phyloP scores from a whole-genome alignment of 64 coral and sea anemone species.

The Actinia tenebrosa region DNA sequence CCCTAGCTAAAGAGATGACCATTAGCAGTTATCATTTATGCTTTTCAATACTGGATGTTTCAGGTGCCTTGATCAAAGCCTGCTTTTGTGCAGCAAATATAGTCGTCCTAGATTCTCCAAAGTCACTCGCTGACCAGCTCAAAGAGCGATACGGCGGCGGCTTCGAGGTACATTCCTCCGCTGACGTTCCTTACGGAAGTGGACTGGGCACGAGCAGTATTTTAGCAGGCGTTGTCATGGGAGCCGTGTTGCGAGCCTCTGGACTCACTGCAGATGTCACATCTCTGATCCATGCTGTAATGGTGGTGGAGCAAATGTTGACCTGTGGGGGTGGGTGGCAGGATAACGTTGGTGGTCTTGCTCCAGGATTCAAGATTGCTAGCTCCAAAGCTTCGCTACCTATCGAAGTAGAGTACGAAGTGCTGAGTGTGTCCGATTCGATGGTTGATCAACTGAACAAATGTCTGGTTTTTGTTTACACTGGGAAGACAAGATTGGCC shows the following conservation, averaged over 20 bases:
- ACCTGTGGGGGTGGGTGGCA: constrained; percentile 98
- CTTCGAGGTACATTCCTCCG: constrained; percentile 80
- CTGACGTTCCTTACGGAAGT: constrained; percentile 71
- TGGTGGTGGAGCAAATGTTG: constrained; percentile 93
- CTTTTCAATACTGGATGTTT: neutral
- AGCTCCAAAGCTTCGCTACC: constrained; percentile 67
- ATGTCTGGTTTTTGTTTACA: constrained; percentile 69
- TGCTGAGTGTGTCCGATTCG: constrained; percentile 47
- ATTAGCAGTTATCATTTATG: neutral
- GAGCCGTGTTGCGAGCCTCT: constrained; percentile 60
- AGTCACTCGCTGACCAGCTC: constrained; percentile 64
- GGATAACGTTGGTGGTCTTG: constrained; percentile 91
- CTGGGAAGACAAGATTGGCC: constrained; percentile 82
- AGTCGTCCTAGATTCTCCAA: constrained; percentile 38
- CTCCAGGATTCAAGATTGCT: constrained; percentile 77
- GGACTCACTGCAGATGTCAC: constrained; percentile 53
- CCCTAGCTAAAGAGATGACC: too few species aligned
- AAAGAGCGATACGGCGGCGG: constrained; percentile 63
- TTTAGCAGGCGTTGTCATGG: constrained; percentile 73
- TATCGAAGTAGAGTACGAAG: constrained; percentile 59
- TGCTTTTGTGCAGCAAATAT: constrained; percentile 73
- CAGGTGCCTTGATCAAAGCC: constrained; percentile 87
- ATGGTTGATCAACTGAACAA: constrained; percentile 61
- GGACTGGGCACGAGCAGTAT: constrained; percentile 99
- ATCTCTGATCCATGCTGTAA: constrained; percentile 78